These are phyloP conservation scores for Acropora yongei DNA, from an alignment of 64 coral and sea anemone species.

Conservation along the genomic window DNA sequence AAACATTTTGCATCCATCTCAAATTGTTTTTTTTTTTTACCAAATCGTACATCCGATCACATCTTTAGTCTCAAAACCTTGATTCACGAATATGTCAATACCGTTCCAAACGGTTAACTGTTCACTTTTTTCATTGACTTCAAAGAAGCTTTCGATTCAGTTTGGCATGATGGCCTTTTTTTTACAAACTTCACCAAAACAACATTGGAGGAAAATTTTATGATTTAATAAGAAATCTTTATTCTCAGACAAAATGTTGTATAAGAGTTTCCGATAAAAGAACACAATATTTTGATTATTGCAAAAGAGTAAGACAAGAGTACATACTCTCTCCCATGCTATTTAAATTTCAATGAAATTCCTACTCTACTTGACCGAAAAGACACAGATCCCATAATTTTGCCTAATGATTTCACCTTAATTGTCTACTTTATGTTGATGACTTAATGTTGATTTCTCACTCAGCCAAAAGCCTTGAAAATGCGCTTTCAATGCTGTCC, in stretches of 20 bases:
- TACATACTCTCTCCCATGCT: neutral
- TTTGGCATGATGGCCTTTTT: neutral
- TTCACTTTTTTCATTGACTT: neutral
- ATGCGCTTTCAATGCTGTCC: neutral
- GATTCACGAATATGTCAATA: neutral
- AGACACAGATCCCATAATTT: neutral
- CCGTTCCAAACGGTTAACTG: neutral
- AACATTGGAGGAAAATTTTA: neutral
- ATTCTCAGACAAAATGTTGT: neutral
- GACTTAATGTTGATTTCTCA: slow-evolving; percentile 23
- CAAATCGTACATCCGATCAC: neutral
- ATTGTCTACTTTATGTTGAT: neutral
- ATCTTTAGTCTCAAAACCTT: neutral
- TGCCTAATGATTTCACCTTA: neutral
- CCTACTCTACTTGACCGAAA: neutral
- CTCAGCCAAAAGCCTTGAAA: slow-evolving; percentile 5
- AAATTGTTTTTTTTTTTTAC: neutral
- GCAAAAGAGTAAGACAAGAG: neutral
- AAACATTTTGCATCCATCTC: neutral
- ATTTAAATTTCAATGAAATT: neutral
- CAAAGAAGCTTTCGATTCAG: neutral
- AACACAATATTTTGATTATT: neutral
- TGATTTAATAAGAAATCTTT: neutral
- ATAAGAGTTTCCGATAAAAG: neutral
- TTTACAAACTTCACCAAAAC: neutral